Evolutionary conservation across 2,888 invertebrate species (phyloP), one percentile per base, ranked within the genome.

Genomic region (Athetis lepigone): DNA sequence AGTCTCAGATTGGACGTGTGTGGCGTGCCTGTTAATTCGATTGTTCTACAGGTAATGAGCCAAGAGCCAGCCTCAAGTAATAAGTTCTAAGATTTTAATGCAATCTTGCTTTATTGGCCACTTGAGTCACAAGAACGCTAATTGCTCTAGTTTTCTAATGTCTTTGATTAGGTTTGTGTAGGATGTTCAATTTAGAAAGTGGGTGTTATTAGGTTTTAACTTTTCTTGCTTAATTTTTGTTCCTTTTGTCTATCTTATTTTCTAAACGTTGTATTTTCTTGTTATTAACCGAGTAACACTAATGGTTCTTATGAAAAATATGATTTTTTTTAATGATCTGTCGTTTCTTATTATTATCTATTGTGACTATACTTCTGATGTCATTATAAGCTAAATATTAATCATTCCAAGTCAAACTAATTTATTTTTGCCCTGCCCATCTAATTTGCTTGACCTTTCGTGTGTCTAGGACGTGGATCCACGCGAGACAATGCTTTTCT

Each of bases 1-100:
- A 61, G 57, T 57, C 75, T 60, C 60, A 70, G 69, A 77, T 79
- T 70, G 63, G 56, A 60, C 61, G 66, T 56, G 61, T 77, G 65
- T 62, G 76, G 50, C 63, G 54, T 56, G 70, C 60, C 75, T 75
- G 70, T 70, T 83, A 83, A 83, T 80, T 79, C 62, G 71, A 83
- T 83, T 81, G 66, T 61, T 69, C 67, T 52, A 25, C 56, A 54
- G 73, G 68, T 77, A 82, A 80, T 79, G 75, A 75, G 76, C 66
- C 70, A 55, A 58, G 66, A 64, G 65, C 52, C 70, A 42, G 55
- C 45, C 63, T 63, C 43, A 52, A 66, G 65, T 73, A 75, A 77
- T 73, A 79, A 80, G 66, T 66, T 55, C n/a, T 66, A 64, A 67
- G 51, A 63, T 70, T 75, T 74, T 82, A 79, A 81, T 77, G 56